Conservation (phyloP, 1,140 invertebrate species). For the Pinna nobilis region DNA sequence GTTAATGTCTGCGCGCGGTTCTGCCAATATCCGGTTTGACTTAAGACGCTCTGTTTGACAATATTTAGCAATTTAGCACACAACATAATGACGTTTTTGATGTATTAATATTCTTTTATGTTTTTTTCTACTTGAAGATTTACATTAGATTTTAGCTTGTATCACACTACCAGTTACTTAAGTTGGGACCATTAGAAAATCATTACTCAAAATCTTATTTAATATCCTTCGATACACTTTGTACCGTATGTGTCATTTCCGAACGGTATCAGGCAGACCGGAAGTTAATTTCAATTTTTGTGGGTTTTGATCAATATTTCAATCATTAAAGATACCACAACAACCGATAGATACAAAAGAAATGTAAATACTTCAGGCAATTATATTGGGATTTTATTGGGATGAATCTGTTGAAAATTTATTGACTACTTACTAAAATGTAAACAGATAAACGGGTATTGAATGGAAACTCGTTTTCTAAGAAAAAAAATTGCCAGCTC, state of each 20-base stretch:
- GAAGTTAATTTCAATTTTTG: constrained; percentile 1
- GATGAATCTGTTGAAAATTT: too few relatives aligned
- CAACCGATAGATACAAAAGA: too few relatives aligned
- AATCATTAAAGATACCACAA: too few relatives aligned
- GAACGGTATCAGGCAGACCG: background rate
- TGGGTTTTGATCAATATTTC: too few relatives aligned
- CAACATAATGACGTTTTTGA: background rate
- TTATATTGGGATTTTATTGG: too few relatives aligned
- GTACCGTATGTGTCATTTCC: background rate
- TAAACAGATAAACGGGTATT: too few relatives aligned
- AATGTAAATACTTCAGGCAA: too few relatives aligned
- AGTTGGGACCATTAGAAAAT: background rate
- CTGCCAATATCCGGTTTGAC: background rate
- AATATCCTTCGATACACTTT: background rate
- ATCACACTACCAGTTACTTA: background rate
- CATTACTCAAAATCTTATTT: constrained; percentile 1
- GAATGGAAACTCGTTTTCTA: too few relatives aligned
- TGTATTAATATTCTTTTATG: background rate
- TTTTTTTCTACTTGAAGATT: background rate
- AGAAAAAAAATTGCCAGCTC: too few relatives aligned
- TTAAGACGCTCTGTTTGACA: background rate
- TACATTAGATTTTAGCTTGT: background rate
- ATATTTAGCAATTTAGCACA: background rate
- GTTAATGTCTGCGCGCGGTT: background rate
- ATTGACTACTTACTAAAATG: too few relatives aligned